Base-by-base conservation (phyloP, 2,113 vertebrate genomes). In the Gallinago paraguaiae region DNA sequence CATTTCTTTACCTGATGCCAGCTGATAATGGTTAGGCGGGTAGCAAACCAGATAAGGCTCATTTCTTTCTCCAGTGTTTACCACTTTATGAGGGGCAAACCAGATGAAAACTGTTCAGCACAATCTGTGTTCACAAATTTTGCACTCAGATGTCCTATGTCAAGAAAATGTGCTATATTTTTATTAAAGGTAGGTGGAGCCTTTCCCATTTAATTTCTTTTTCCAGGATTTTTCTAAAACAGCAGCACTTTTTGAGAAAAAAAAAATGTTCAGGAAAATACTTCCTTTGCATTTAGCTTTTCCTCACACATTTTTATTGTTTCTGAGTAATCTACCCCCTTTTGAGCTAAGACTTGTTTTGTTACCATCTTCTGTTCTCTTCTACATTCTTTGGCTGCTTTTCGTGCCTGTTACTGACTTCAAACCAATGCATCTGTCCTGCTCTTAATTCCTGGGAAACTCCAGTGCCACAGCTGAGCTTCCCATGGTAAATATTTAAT, bases 1-100 rank as follows among this genome's bases (percentile, higher is more conserved):
- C 94, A 94, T 96, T 96, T 96, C 94, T 90, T 90, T 74, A 82
- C 82, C 71, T 95, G 96, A 95, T 96, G 75, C 51, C 75, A 93
- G 70, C 41, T 91, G 96, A 97, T 95, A 96, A 87, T 54, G 39
- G 22, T 76, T 85, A 95, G 91, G 93, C n/a, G 8, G 93, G 91
- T 91, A 95, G 95, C 69, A 93, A 89, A 76, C 61, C 33, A 89
- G 91, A 92, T 93, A 95, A 95, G 89, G 74, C 69, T 92, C 70
- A 90, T 71, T 95, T 89, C 53, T 68, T 81, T 60, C 72, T 48
- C 18, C 69, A 48, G 65, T 1, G 2, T 22, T 78, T 81, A 81
- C 30, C 1, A 1, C 27, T 56, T 75, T 51, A 68, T 45, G 35
- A 81, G 43, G 53, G 61, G 50, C 31, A 87, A 95, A 69, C 4